A percentile compares a stretch with the other conserved stretches of the same genome.
These are phyloP conservation scores for Merluccius polli DNA, from an alignment of 2,797 vertebrate genomes.

Conservation along the genomic window DNA sequence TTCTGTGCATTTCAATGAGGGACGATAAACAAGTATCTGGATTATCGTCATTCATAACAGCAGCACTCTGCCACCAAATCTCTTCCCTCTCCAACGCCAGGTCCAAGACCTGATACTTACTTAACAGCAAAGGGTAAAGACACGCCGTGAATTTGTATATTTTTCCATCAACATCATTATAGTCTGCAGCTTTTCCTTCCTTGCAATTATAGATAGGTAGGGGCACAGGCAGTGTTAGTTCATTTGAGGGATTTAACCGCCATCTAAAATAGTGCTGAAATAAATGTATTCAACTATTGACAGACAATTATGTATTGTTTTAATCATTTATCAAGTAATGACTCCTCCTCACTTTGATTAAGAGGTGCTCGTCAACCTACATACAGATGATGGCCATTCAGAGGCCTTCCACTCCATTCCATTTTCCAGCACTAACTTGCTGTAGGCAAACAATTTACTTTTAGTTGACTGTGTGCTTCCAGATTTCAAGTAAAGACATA, in stretches of 20 bases:
- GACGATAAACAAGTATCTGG: conserved; percentile 9
- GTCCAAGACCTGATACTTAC: neutral
- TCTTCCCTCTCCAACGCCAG: neutral
- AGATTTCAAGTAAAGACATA: conserved; percentile 45
- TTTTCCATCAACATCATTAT: no score
- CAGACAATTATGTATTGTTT: no score
- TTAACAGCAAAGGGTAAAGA: neutral
- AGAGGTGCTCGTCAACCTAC: neutral
- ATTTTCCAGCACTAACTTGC: neutral
- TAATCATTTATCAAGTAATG: no score
- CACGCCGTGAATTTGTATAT: no score
- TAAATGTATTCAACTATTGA: no score
- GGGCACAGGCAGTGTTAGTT: no score
- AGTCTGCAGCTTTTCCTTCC: no score
- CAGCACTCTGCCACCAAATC: neutral
- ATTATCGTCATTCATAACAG: neutral
- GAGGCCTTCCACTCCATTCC: neutral
- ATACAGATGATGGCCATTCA: neutral
- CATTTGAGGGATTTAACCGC: no score
- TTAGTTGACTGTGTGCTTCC: conserved; percentile 31
- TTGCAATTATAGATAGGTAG: no score
- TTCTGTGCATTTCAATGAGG: conserved; percentile 13
- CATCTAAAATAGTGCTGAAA: no score
- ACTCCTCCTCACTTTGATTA: neutral
- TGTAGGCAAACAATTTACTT: conserved; percentile 27